Evolutionary conservation across 2,113 vertebrate genomes (phyloP), one percentile per base, ranked within the genome.

Genomic region (Paradisaea rubra): DNA sequence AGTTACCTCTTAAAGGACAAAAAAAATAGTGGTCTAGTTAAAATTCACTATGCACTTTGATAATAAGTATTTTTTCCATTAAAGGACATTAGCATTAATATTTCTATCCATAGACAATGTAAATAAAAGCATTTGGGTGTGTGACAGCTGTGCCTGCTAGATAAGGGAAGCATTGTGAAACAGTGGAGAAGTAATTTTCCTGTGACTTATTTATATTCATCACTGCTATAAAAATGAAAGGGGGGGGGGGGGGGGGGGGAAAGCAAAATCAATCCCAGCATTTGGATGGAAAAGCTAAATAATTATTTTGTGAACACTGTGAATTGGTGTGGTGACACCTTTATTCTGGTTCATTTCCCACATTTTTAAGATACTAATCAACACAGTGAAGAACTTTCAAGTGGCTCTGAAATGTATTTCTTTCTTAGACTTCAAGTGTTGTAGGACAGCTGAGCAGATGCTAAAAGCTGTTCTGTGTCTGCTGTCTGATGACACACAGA

Each of bases 141-240:
- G 81, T 95, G 96, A 96, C 96, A 97, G 97, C 97, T 98, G 97
- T 92, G 87, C 60, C 70, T 69, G 73, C 79, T 92, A 97, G 97
- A 98, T 98, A 98, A 98, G 97, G 89, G 81, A 90, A 93, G 91
- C 86, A 88, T 88, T 96, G 63, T 95, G 96, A 95, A 97, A 96
- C 44, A 95, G 79, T 71, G 65, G 80, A 95, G 88, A 96, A 97
- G 81, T 95, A 89, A 97, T 98, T 97, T 97, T 95, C 86, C 80
- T 97, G 81, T 1, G 49, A 97, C 83, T 97, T 96, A 97, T 97
- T 98, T 98, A 95, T 91, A 97, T 95, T 96, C 64, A 49, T 74
- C 47, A n/a, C 14, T 47, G 65, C 68, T 91, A 27, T 72, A 94
- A 91, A 97, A 93, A 90, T 71, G 74, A 44, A 33, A 23, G 3